Conservation (phyloP, 2,797 vertebrate species). For the Lacerta viridis region DNA sequence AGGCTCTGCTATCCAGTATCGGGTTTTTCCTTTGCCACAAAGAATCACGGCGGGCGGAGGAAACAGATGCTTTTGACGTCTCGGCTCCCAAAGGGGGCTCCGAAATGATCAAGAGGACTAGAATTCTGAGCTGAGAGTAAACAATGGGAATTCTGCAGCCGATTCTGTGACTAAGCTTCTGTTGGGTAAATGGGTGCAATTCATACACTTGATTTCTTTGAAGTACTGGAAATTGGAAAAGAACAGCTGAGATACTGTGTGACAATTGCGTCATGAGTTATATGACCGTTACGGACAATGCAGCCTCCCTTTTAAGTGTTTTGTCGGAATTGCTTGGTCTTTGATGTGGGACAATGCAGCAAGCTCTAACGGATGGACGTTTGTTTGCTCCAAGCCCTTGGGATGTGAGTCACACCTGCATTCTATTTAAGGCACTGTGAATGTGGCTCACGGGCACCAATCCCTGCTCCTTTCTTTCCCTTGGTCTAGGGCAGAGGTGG, state of each 20-base stretch:
- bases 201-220: neutral
- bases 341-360: neutral
- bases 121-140: neutral
- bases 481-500: neutral
- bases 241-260: neutral
- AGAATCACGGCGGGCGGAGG: too few species aligned
- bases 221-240: neutral
- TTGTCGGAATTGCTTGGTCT: neutral
- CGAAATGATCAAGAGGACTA: neutral
- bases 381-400: neutral
- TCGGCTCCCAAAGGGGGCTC: neutral
- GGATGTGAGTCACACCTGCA: neutral
- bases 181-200: neutral
- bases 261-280: neutral
- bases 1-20: neutral
- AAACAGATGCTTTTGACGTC: neutral
- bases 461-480: neutral
- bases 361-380: neutral
- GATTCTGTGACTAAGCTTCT: neutral
- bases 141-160: neutral
- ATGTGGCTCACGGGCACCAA: too few species aligned
- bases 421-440: neutral
- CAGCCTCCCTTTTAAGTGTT: neutral
- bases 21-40: neutral
- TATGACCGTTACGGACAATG: too few species aligned